A percentile compares a stretch with the other conserved stretches of the same genome.
Conservation (phyloP, 2,888 invertebrate species). For the Rapana venosa region DNA sequence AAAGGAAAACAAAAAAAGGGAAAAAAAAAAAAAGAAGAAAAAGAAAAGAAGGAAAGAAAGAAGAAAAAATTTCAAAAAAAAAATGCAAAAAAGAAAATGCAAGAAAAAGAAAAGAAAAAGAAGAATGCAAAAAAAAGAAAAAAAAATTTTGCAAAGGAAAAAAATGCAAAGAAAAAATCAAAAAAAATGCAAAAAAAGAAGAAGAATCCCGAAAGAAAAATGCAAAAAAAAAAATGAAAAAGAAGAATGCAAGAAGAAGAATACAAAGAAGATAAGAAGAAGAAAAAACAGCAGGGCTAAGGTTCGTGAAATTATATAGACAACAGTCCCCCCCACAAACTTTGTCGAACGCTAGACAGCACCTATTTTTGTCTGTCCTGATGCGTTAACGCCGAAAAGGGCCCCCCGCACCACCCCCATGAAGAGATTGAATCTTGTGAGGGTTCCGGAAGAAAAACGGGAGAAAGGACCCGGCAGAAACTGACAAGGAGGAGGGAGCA, state of each 20-base stretch:
- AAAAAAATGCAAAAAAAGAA: not conserved
- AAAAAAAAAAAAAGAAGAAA: not conserved
- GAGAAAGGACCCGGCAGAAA: too few species aligned
- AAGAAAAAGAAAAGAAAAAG: not conserved
- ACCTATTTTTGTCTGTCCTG: not conserved
- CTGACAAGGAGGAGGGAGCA: too few species aligned
- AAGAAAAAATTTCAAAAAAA: not conserved
- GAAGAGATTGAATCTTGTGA: too few species aligned
- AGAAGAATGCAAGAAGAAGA: not conserved
- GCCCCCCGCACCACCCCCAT: too few species aligned
- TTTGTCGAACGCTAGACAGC: too few species aligned
- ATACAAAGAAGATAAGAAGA: too few species aligned
- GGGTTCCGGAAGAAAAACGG: too few species aligned
- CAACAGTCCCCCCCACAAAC: too few species aligned
- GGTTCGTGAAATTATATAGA: too few species aligned
- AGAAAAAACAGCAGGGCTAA: too few species aligned
- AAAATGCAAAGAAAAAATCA: not conserved
- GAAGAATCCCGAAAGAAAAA: not conserved
- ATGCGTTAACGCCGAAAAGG: not conserved
- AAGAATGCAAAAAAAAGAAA: not conserved
- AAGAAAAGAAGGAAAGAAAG: not conserved
- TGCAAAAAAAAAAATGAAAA: not conserved
- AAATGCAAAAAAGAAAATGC: not conserved
- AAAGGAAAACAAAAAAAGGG: not conserved
- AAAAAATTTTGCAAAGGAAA: not conserved